Percentiles rank a stretch among this genome's conserved stretches.
Evolutionary conservation across 2,113 vertebrate genomes (phyloP).

Genomic region (Brachionichthys hirsutus): DNA sequence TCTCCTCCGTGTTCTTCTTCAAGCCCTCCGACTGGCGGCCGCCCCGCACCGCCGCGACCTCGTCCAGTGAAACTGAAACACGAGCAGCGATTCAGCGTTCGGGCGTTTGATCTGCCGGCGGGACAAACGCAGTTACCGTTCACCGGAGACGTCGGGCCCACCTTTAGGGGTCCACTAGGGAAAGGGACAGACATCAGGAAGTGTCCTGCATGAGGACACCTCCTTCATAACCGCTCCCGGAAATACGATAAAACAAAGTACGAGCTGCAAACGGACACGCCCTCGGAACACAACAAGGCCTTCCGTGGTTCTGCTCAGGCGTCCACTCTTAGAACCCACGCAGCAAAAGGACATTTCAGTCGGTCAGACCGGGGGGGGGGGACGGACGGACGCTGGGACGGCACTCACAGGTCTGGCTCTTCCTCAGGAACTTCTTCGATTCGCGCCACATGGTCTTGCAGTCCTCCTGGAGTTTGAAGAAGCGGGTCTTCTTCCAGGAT

Average conservation of each 20-base stretch:
- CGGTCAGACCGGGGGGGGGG: accelerated
- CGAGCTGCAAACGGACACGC: slow-evolving; percentile 24
- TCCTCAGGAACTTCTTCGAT: slow-evolving; percentile 85
- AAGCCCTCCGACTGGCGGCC: slow-evolving; percentile 92
- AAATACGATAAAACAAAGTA: slow-evolving; percentile 3
- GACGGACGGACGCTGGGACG: no score
- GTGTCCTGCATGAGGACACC: not conserved
- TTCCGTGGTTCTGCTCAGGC: slow-evolving; percentile 11
- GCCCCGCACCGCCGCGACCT: slow-evolving; percentile 84
- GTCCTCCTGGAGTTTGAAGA: slow-evolving; percentile 92
- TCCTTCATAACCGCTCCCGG: slow-evolving; percentile 18
- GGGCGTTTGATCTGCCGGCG: no score
- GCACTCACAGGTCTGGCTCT: slow-evolving; percentile 77
- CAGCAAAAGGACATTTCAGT: not conserved
- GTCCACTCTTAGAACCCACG: not conserved
- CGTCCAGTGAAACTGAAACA: slow-evolving; percentile 86
- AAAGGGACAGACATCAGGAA: no score
- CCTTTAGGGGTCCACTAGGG: no score
- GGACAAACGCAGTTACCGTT: no score
- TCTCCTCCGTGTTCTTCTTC: slow-evolving; percentile 85
- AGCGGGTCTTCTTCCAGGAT: slow-evolving; percentile 88
- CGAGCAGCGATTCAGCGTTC: no score
- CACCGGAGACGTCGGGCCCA: no score
- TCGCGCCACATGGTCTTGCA: slow-evolving; percentile 97
- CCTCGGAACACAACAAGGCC: slow-evolving; percentile 5